These are phyloP conservation scores for Hypomecis atomaria DNA, from an alignment of 2,888 invertebrate genomes.

Conservation along the genomic window DNA sequence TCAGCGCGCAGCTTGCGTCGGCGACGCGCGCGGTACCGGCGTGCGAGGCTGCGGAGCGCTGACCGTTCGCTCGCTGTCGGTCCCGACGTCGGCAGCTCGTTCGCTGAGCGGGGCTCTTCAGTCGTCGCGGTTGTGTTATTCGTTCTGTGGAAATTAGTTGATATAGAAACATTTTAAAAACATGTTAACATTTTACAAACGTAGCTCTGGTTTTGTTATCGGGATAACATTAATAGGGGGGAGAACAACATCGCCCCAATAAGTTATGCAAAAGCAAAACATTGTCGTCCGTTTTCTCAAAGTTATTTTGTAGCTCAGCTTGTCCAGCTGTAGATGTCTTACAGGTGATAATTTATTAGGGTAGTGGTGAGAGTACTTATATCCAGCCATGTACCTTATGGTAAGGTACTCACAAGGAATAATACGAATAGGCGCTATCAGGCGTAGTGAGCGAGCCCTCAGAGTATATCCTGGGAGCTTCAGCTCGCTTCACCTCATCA, in stretches of 20 bases:
- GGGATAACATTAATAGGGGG: too few relatives aligned
- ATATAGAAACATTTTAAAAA: too few relatives aligned
- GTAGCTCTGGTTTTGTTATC: too few relatives aligned
- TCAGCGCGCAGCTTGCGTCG: constrained; percentile 76
- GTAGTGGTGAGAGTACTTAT: too few relatives aligned
- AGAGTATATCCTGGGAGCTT: too few relatives aligned
- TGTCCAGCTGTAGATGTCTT: too few relatives aligned
- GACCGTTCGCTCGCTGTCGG: constrained; percentile 85
- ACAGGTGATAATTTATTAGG: too few relatives aligned
- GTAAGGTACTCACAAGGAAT: constrained; percentile 70
- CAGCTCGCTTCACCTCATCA: not conserved
- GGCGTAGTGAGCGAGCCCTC: constrained; percentile 43
- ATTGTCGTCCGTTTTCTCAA: too few relatives aligned
- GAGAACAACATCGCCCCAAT: too few relatives aligned
- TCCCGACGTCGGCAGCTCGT: constrained; percentile 86
- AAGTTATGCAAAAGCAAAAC: too few relatives aligned
- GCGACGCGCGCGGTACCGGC: constrained; percentile 85
- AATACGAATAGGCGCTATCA: constrained; percentile 75
- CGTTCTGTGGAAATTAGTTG: constrained; percentile 20
- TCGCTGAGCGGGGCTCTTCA: constrained; percentile 80
- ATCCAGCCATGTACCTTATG: too few relatives aligned
- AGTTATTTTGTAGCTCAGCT: too few relatives aligned
- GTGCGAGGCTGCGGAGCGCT: constrained; percentile 88
- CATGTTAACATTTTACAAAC: not conserved
- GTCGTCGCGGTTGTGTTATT: constrained; percentile 71